Conservation (phyloP, 1,140 invertebrate species). For the Bathynomus jamesi region DNA sequence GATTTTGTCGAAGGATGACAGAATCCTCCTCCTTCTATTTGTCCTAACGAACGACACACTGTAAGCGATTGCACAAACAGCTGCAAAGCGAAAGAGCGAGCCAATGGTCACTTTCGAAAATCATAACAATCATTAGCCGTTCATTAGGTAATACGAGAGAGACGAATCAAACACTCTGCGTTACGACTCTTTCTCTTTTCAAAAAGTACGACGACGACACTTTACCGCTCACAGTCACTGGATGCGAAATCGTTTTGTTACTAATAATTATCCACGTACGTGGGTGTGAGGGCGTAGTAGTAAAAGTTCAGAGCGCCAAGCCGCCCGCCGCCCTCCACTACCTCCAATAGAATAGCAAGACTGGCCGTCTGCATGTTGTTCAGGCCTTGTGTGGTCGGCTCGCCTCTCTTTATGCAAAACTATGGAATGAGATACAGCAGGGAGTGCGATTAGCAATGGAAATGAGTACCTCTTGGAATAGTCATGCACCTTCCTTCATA, state of each 20-base stretch:
- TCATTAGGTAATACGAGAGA: neutral
- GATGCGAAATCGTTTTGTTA: neutral
- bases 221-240: neutral
- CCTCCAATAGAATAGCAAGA: constrained; percentile 1
- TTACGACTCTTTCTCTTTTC: neutral
- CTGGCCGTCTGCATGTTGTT: neutral
- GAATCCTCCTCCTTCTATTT: no score
- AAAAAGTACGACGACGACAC: neutral
- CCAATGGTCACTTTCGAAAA: no score
- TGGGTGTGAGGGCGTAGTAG: neutral
- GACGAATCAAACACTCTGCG: neutral
- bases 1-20: no score
- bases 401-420: constrained; percentile 1
- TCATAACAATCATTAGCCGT: no score
- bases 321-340: neutral
- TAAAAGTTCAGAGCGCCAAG: neutral
- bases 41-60: no score
- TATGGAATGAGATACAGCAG: neutral
- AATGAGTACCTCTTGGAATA: constrained; percentile 1
- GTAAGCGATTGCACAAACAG: neutral
- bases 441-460: neutral
- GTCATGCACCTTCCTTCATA: constrained; percentile 1
- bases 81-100: neutral
- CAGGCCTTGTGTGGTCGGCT: neutral
- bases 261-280: neutral